Conservation (phyloP, 2,888 invertebrate species). For the Plutella xylostella region DNA sequence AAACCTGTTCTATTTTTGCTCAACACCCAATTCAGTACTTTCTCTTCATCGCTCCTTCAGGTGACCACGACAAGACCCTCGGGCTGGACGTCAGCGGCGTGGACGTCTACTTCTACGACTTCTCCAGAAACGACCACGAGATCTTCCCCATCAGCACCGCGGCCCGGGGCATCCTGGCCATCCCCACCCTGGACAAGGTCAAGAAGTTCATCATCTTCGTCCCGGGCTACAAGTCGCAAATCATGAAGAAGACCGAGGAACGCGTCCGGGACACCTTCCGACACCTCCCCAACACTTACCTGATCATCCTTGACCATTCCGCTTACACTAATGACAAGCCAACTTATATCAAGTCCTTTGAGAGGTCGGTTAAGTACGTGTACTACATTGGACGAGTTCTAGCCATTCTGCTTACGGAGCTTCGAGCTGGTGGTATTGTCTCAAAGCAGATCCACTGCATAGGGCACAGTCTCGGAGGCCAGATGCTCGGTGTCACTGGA, state of each 20-base stretch:
- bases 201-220: constrained; percentile 47
- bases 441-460: constrained; percentile 46
- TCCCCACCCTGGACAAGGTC: constrained; percentile 32
- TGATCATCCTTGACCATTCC: constrained; percentile 57
- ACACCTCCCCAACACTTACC: constrained; percentile 42
- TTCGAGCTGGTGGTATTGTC: constrained; percentile 36
- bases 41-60: too few relatives aligned
- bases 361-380: constrained; percentile 48
- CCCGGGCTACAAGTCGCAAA: constrained; percentile 49
- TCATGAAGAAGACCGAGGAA: constrained; percentile 44
- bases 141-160: constrained; percentile 37
- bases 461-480: constrained; percentile 54
- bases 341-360: constrained; percentile 46
- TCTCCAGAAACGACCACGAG: constrained; percentile 28
- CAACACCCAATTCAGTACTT: too few relatives aligned
- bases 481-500: constrained; percentile 48
- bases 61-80: constrained; percentile 35
- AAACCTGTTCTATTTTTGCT: too few relatives aligned
- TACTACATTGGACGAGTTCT: constrained; percentile 50
- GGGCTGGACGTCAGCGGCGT: constrained; percentile 44
- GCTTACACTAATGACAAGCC: constrained; percentile 44
- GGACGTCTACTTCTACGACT: constrained; percentile 47
- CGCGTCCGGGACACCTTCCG: constrained; percentile 42
- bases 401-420: constrained; percentile 34
- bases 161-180: constrained; percentile 35